Evolutionary conservation across 1,140 invertebrate genomes (phyloP), one percentile per base, ranked within the genome.

Genomic region (Coelopa frigida): DNA sequence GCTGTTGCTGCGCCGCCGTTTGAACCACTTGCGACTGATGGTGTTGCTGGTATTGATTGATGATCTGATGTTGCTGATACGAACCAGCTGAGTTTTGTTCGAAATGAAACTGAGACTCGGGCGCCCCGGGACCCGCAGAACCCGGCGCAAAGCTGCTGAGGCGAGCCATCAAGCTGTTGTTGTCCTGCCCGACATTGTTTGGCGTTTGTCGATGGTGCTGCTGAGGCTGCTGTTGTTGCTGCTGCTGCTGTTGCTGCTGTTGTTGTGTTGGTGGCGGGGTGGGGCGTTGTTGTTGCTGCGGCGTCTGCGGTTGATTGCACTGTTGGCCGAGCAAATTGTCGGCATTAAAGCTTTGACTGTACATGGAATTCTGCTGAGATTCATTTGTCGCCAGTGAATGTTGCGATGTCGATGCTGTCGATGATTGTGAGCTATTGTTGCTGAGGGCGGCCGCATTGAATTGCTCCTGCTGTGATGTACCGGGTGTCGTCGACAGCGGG

Each of bases 291-390:
- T 54, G 56, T 12, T 52, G 55, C 46, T 52, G 50, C 22, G n/a
- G 29, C 21, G 42, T 46, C 15, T 55, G 59, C 35, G 61, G 62
- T 36, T 55, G 58, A 18, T 53, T 54, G 29, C 51, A 23, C 23
- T 47, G 44, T 24, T 49, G 47, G 12, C 54, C 50, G 18, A 61
- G 48, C 43, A 64, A 35, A 26, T 62, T 66, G 29, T 66, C 63
- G 26, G 59, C 57, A 51, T 45, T 67, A 57, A 67, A 67, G 52
- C 53, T 67, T 50, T 63, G 63, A 58, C 56, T 67, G 50, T 66
- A 67, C 41, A 66, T 61, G 58, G 63, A 67, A 46, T 50, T 46
- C 21, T 61, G 62, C 49, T 67, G 63, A 60, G 63, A 67, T 60
- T 67, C 63, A 53, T 57, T 67, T 43, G 62, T 63, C 18, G 60